phyloP scores from a whole-genome alignment of 1,140 invertebrate genomes.

The Thaumetopoea pityocampa region DNA sequence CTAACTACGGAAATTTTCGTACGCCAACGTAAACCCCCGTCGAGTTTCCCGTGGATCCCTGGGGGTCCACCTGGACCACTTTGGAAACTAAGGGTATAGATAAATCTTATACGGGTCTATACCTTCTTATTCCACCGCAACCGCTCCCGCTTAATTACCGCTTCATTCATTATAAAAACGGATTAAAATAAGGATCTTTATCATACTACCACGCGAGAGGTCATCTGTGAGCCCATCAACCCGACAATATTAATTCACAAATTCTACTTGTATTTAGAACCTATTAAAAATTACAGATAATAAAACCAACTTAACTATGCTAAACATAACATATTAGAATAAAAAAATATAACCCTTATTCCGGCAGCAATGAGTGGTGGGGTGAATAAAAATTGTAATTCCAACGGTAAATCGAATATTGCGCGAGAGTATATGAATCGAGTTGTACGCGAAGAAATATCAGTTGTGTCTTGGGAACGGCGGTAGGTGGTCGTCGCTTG shows the following conservation, averaged over 20 bases:
- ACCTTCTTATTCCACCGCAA: no score
- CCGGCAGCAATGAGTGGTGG: conserved; percentile 9
- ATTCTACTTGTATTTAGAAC: conserved; percentile 15
- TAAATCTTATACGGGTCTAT: no score
- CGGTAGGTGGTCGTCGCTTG: conserved; percentile 26
- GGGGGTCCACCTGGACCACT: no score
- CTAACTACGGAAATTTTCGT: no score
- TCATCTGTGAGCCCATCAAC: conserved; percentile 5
- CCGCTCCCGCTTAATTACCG: no score
- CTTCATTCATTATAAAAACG: no score
- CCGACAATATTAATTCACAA: conserved; percentile 15
- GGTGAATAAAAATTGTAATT: conserved; percentile 20
- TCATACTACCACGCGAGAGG: conserved; percentile 8
- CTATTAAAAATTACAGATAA: conserved; percentile 27
- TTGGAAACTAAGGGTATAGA: no score
- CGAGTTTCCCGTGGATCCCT: no score
- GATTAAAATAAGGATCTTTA: no score
- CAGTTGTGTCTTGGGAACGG: conserved; percentile 36
- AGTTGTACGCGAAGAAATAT: conserved; percentile 32
- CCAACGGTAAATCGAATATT: conserved; percentile 23
- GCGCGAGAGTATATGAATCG: conserved; percentile 25
- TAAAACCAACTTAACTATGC: conserved; percentile 14
- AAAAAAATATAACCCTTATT: conserved; percentile 11
- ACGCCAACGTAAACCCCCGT: no score
- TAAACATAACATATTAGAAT: neutral